These are phyloP conservation scores for Phoeniculus purpureus DNA, from an alignment of 2,797 vertebrate species.

Conservation along the genomic window DNA sequence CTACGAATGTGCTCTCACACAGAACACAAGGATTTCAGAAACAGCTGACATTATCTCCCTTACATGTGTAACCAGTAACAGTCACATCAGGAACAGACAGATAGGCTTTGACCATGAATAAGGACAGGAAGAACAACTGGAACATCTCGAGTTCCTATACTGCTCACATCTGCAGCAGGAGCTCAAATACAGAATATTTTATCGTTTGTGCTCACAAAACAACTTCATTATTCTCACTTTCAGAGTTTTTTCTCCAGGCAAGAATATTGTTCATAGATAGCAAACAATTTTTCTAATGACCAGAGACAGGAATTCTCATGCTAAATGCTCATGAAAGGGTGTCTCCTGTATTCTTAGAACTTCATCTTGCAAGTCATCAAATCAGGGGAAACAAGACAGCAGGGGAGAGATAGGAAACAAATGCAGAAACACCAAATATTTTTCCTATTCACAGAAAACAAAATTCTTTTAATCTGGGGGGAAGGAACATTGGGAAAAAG, in stretches of 20 bases:
- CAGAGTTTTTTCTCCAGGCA: not conserved
- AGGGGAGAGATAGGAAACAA: not conserved
- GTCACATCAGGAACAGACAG: not conserved
- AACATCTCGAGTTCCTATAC: not conserved
- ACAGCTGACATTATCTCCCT: not conserved
- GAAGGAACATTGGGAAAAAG: not conserved
- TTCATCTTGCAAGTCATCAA: not conserved
- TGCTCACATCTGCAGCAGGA: not conserved
- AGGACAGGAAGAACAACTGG: not conserved
- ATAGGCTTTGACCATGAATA: not conserved
- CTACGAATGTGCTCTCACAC: not conserved
- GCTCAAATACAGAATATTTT: not conserved
- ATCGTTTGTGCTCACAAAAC: not conserved
- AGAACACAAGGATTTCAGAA: not conserved
- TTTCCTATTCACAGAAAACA: not conserved
- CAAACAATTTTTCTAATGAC: not conserved
- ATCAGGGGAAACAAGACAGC: not conserved
- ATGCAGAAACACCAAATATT: not conserved
- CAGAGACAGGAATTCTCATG: not conserved
- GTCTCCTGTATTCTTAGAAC: not conserved
- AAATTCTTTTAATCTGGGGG: not conserved
- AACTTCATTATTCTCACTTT: not conserved
- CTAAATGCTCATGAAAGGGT: not conserved
- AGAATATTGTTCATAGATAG: not conserved
- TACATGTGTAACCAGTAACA: not conserved